Base-by-base conservation (phyloP, 2,888 invertebrate species). In the Eilema depressum region DNA sequence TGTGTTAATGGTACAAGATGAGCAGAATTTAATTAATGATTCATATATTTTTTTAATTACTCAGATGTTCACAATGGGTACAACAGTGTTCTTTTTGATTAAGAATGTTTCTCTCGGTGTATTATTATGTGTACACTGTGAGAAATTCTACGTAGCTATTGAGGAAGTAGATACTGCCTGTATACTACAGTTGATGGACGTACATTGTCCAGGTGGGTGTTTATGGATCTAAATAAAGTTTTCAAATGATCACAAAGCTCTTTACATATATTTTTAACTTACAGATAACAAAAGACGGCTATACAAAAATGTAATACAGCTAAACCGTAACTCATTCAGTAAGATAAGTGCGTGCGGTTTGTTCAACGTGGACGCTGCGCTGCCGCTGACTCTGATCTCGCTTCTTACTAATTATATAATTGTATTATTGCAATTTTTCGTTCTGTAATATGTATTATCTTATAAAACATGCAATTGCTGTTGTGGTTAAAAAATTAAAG, bases 91-190 rank as follows among this genome's bases (percentile, higher is more conserved):
- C 20, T 53, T 53, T 53, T 3, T 53, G n/a, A n/a, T 53, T 2
- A 53, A 53, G 10, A 53, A n/a, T n/a, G 53, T 53, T 53, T 53
- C 20, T 53, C n/a, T 53, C 1, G 53, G 20, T 53, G 2, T 8
- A 53, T n/a, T 53, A n/a, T n/a, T 53, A 53, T 53, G 53, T 53
- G 26, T 7, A 69, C 69, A 81, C n/a, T 73, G 79, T 25, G 86
- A 85, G 61, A 82, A 76, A 23, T 81, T 80, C 11, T 83, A 85
- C 23, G 28, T 79, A 0, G 33, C 68, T 5, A 60, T 83, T 30
- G 80, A 76, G 20, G 71, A 77, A 30, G 75, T 73, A 10, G 74
- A 76, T 37, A 59, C 64, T 2, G 63, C 60, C 1, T 79, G 82
- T 63, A 41, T 47, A 25, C 5, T 63, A 23, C 41, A 11, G n/a